A percentile compares a stretch with the other conserved stretches of the same genome.
These are phyloP conservation scores for Dryobotodes eremita DNA, from an alignment of 2,888 invertebrate genomes.

Conservation along the genomic window DNA sequence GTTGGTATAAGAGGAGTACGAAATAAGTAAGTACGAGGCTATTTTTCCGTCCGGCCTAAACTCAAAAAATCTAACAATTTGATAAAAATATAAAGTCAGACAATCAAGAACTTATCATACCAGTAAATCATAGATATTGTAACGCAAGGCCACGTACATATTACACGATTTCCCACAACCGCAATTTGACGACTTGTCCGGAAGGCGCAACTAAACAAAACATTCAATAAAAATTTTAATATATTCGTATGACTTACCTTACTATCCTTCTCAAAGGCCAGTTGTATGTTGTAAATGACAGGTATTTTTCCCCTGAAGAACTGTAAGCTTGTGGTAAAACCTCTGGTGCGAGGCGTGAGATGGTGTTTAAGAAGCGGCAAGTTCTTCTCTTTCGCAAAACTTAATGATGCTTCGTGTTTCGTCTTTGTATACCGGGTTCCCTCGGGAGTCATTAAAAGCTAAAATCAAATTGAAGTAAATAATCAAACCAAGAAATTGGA, in stretches of 20 bases:
- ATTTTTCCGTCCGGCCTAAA: background rate
- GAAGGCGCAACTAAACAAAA: constrained; percentile 20
- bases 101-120: background rate
- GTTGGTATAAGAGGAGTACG: background rate
- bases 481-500: constrained; percentile 1
- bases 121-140: constrained; percentile 18
- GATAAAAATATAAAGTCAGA: constrained; percentile 5
- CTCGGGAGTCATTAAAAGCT: constrained; percentile 97
- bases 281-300: constrained; percentile 95
- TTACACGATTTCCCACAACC: constrained; percentile 9
- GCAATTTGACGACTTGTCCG: constrained; percentile 2
- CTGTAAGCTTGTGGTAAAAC: constrained; percentile 96
- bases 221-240: background rate
- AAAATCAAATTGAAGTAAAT: constrained; percentile 67
- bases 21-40: background rate
- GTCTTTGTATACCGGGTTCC: constrained; percentile 97
- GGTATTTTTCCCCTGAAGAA: constrained; percentile 95
- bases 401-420: constrained; percentile 96
- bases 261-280: constrained; percentile 93
- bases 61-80: too few species aligned
- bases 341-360: constrained; percentile 98
- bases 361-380: constrained; percentile 96
- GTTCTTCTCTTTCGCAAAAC: constrained; percentile 96
- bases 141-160: constrained; percentile 12
- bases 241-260: constrained; percentile 81